A percentile compares a stretch with the other conserved stretches of the same genome.
Conservation (phyloP, 2,888 invertebrate species). For the Eustalomyia histrio region DNA sequence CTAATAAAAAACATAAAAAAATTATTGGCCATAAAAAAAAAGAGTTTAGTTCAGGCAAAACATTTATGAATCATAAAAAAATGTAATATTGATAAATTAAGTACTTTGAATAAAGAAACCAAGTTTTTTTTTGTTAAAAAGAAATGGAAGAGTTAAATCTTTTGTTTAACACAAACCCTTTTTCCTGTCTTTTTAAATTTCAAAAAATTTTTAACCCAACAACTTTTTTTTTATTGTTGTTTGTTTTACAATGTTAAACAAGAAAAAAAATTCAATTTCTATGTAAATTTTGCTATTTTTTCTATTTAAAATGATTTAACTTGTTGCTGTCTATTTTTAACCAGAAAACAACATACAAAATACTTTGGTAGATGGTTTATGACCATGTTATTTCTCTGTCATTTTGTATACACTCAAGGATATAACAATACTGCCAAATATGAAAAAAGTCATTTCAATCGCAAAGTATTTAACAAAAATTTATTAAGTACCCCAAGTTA, state of each 20-base stretch:
- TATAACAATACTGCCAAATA: too few relatives aligned
- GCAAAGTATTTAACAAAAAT: too few relatives aligned
- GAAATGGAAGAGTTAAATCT: not conserved
- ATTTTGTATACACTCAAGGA: too few relatives aligned
- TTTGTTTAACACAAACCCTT: not conserved
- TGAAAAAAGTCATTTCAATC: too few relatives aligned
- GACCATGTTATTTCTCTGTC: not conserved
- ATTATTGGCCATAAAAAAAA: conserved; percentile 33
- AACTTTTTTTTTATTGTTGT: not conserved
- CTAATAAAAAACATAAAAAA: conserved; percentile 26
- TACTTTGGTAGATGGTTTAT: not conserved
- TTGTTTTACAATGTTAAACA: not conserved
- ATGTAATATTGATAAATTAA: not conserved
- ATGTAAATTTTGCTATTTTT: conserved; percentile 43
- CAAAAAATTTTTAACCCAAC: not conserved
- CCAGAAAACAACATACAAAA: not conserved
- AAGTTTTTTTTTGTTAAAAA: not conserved
- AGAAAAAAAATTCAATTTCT: conserved; percentile 37
- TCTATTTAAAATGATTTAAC: conserved; percentile 21
- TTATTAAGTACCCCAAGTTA: too few relatives aligned
- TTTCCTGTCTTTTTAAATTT: not conserved
- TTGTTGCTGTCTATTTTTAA: conserved; percentile 43
- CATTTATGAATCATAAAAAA: conserved; percentile 7
- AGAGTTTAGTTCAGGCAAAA: conserved; percentile 16
- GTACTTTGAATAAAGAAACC: not conserved